Conservation (phyloP, 2,888 invertebrate genomes). For the Pyrochroa serraticornis region DNA sequence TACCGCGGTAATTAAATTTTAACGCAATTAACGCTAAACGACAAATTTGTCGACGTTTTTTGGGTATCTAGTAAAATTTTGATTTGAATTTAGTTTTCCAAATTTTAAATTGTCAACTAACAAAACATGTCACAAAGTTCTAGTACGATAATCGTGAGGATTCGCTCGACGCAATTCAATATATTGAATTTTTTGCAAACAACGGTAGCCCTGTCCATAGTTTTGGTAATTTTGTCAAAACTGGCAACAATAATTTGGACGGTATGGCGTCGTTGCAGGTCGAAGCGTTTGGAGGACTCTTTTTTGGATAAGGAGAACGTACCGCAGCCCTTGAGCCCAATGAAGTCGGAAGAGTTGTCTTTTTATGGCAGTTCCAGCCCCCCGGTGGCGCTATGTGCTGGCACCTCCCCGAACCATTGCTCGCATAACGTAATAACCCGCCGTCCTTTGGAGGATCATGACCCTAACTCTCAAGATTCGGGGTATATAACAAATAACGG, state of each 20-base stretch:
- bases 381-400: slow-evolving; percentile 39
- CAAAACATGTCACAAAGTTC: too few relatives aligned
- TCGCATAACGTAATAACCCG: slow-evolving; percentile 44
- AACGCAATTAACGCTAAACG: too few relatives aligned
- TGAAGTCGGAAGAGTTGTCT: slow-evolving; percentile 51
- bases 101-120: too few relatives aligned
- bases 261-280: not conserved
- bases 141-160: too few relatives aligned
- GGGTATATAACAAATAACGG: slow-evolving; percentile 60
- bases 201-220: too few relatives aligned
- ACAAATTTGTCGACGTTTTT: too few relatives aligned
- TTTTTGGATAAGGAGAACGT: slow-evolving; percentile 50
- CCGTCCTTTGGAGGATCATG: slow-evolving; percentile 61
- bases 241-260: too few relatives aligned
- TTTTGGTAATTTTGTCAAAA: not conserved
- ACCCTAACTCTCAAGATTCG: slow-evolving; percentile 66
- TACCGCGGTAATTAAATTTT: too few relatives aligned
- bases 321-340: slow-evolving; percentile 42
- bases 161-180: too few relatives aligned
- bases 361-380: slow-evolving; percentile 49
- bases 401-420: slow-evolving; percentile 44
- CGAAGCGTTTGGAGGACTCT: slow-evolving; percentile 26
- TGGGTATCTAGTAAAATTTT: too few relatives aligned
- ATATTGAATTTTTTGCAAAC: too few relatives aligned
- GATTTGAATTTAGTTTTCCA: too few relatives aligned